Evolutionary conservation across 2,888 invertebrate species (phyloP).

Genomic region (Sarcophaga carnaria): DNA sequence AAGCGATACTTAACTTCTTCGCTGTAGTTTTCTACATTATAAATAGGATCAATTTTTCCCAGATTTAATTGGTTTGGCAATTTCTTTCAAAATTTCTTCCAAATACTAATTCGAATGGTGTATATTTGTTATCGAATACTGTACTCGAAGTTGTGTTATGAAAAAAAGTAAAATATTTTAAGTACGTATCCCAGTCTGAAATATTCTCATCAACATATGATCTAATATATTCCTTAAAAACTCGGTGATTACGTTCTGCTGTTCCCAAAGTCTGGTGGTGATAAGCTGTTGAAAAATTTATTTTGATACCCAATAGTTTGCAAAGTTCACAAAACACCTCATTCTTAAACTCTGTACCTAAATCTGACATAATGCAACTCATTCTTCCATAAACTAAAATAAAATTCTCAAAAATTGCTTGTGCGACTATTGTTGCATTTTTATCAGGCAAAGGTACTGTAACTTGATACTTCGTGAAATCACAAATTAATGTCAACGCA

Average conservation of each 20-base stretch:
- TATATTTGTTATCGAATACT: conserved; percentile 15
- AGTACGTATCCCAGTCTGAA: conserved; percentile 10
- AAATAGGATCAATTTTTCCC: conserved; percentile 21
- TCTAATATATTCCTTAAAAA: conserved; percentile 21
- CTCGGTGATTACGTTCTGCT: conserved; percentile 19
- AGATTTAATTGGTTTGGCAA: too few species aligned
- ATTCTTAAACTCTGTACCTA: conserved; percentile 61
- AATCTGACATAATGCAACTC: conserved; percentile 62
- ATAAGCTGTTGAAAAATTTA: conserved; percentile 52
- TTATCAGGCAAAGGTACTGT: neutral
- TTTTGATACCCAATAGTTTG: conserved; percentile 31
- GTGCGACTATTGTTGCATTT: neutral
- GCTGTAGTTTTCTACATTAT: conserved; percentile 26
- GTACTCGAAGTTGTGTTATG: neutral
- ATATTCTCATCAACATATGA: conserved; percentile 15
- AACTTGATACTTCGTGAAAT: neutral
- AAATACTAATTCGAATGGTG: conserved; percentile 37
- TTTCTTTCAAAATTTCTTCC: neutral
- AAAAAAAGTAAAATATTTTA: conserved; percentile 22
- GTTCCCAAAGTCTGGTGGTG: conserved; percentile 10
- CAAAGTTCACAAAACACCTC: neutral
- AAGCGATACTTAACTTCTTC: conserved; percentile 31
- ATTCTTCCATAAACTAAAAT: too few species aligned
- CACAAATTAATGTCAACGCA: neutral
- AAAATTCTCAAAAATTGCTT: too few species aligned